A percentile compares a stretch with the other conserved stretches of the same genome.
Evolutionary conservation across 2,113 vertebrate genomes (phyloP).

Genomic region (Hyperopisus bebe): DNA sequence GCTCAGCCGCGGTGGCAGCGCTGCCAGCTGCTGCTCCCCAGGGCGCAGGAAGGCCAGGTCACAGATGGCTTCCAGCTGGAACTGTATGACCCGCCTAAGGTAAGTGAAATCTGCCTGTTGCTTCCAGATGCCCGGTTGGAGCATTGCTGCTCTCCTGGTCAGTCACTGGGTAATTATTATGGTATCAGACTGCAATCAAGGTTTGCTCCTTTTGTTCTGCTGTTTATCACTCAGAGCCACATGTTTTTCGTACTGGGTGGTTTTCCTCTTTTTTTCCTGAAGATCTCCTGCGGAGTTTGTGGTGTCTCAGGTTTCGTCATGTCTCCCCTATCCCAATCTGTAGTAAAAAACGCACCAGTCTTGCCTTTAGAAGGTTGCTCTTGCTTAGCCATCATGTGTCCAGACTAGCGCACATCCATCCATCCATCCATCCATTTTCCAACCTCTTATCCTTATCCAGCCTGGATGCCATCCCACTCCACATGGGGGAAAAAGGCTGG

Average conservation of each 20-base stretch:
- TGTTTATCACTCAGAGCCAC: background rate
- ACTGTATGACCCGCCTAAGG: conserved; percentile 94
- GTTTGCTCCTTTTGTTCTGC: background rate
- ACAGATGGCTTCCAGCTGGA: conserved; percentile 70
- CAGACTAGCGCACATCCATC: background rate
- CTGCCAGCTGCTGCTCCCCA: conserved; percentile 79
- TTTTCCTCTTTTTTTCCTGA: background rate
- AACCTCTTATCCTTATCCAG: background rate
- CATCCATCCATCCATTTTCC: background rate
- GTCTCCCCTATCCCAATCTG: background rate
- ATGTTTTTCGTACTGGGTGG: background rate
- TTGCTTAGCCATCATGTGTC: background rate
- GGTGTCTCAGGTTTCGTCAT: background rate
- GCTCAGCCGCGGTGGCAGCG: conserved; percentile 78
- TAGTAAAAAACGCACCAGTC: background rate
- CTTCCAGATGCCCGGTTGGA: background rate
- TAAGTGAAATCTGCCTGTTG: conserved; percentile 46
- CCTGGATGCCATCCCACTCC: background rate
- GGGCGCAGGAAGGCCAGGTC: conserved; percentile 42
- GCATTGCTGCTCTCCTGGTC: background rate
- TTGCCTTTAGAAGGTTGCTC: background rate
- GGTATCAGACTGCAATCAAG: background rate
- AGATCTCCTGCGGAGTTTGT: background rate
- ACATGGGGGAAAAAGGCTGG: background rate
- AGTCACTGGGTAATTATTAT: background rate